Base-by-base conservation (phyloP, 2,113 vertebrate genomes). In the Istiophorus platypterus region DNA sequence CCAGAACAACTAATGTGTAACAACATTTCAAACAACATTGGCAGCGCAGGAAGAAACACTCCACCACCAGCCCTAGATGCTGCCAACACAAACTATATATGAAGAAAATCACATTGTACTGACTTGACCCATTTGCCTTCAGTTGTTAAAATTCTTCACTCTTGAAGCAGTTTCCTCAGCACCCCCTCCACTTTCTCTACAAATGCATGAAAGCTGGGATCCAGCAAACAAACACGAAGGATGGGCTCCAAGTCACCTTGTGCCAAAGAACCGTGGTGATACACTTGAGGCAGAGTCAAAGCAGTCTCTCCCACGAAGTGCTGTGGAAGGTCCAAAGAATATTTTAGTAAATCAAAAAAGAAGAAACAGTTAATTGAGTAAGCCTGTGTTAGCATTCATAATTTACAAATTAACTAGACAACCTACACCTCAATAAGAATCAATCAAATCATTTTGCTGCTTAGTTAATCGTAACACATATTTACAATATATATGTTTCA, bases 101-200 rank as follows among this genome's bases (percentile, higher is more conserved):
- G 49, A 77, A 59, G 51, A 65, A 86, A 59, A 71, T 42, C 61
- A 66, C 26, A 18, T 31, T 72, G 72, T n/a, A 73, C 76, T 76
- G 57, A 86, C 62, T 78, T 89, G 81, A 89, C 81, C 79, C 85
- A 72, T 68, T 70, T 82, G 72, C 76, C 56, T 87, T 85, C 42
- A 65, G 62, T 66, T 82, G 45, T 67, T 81, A 64, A 26, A 51
- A 84, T 84, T 88, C 42, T 88, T 96, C 87, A 96, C 0, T 92
- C 92, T 58, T 95, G 84, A 1, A 87, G 76, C 24, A 98, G 84
- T 70, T 94, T 96, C 81, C 78, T 95, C 83, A 99, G 87, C 68
- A 97, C 96, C 11, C 76, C 94, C 80, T 99, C 97, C 80, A 98
- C 96, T 0, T 95, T 95, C 83, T 99, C 95, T 82, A 99, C 98